Evolutionary conservation across 2,113 vertebrate species (phyloP), one percentile per base, ranked within the genome.

Genomic region (Synodontis membranacea): DNA sequence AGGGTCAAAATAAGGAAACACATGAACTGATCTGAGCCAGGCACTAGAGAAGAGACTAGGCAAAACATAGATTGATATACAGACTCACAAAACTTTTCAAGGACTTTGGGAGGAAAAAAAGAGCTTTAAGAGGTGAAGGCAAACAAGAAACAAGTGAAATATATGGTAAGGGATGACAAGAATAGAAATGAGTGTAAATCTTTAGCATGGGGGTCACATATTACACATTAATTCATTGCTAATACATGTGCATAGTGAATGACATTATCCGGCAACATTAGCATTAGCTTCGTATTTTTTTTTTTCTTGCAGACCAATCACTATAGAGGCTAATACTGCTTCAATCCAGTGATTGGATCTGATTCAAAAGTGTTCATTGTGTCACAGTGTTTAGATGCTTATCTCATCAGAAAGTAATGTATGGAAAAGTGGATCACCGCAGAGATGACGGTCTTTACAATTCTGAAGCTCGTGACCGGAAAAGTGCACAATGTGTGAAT

Each of bases 11-110:
- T 50, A 31, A 46, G 12, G 72, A 28, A 72, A 75, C n/a, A 75
- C 39, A 74, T 23, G 44, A 48, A 28, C 46, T 78, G 46, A 78
- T 50, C 46, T 50, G 74, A 50, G 14, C 2, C 28, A 50, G 44
- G 15, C 46, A 78, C 14, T 78, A 50, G 74, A 50, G 7, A 76
- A 50, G 12, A 50, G 14, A 50, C 25, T 50, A 31, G 28, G 74
- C 28, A 76, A 50, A 78, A 50, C 28, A 78, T 15, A 31, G 14
- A 78, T 31, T 78, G 46, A 76, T 76, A 50, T 50, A 78, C 46
- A 78, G 74, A 78, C 74, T 31, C 44, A 76, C 28, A 50, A 78
- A 50, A 78, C 46, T 50, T 75, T 75, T 78, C 28, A 78, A 78
- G 74, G 74, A 50, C 74, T 19, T 31, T 48, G 5, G 15, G 46